Conservation (phyloP, 2,888 invertebrate genomes). For the Ophion costatus region DNA sequence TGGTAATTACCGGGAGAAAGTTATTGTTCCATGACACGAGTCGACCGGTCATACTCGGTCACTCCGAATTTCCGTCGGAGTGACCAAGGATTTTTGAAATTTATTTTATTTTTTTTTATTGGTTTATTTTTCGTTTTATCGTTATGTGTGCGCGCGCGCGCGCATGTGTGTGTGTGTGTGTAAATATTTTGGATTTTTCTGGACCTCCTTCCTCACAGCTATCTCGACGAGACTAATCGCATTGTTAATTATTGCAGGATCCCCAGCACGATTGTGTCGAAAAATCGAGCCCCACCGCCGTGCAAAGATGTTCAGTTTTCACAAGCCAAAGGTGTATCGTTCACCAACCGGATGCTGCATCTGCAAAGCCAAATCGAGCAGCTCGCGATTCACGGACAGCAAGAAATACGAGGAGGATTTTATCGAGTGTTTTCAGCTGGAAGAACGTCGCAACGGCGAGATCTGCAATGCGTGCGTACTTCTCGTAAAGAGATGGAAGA, state of each 20-base stretch:
- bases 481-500: conserved; percentile 92
- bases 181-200: background rate
- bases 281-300: background rate
- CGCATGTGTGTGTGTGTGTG: too few relatives aligned
- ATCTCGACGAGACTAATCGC: background rate
- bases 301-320: conserved; percentile 91
- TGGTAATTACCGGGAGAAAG: background rate
- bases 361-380: conserved; percentile 94
- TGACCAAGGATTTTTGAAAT: background rate
- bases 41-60: background rate
- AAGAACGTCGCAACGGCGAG: conserved; percentile 90
- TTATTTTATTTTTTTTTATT: background rate
- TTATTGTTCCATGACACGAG: background rate
- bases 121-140: background rate
- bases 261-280: background rate
- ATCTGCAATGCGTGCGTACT: conserved; percentile 95
- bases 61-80: background rate
- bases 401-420: conserved; percentile 93
- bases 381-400: conserved; percentile 93
- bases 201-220: too few relatives aligned
- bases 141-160: too few relatives aligned
- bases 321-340: conserved; percentile 93
- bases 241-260: background rate
- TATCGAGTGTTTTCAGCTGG: conserved; percentile 90
- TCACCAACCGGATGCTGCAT: conserved; percentile 94